These are phyloP conservation scores for Neodiprion fabricii DNA, from an alignment of 1,140 invertebrate genomes.

Conservation along the genomic window DNA sequence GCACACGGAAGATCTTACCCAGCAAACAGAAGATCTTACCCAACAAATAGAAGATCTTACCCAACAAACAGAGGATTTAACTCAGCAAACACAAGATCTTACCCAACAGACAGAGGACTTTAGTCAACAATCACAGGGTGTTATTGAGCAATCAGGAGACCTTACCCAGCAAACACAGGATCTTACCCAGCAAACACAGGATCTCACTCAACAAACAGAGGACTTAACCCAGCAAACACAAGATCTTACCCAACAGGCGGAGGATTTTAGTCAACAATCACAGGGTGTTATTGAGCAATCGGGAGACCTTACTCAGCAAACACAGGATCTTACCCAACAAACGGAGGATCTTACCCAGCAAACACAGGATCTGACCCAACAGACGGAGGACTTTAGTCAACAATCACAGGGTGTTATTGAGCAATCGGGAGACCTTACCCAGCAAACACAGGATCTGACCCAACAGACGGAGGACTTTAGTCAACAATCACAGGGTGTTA, in stretches of 20 bases:
- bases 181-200: not conserved
- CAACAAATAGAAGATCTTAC: not conserved
- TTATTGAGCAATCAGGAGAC: not conserved
- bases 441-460: not conserved
- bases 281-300: too few relatives aligned
- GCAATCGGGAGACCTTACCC: slow-evolving; percentile 28
- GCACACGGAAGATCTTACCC: slow-evolving; percentile 4
- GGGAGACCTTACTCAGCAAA: not conserved
- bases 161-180: slow-evolving; percentile 12
- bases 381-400: slow-evolving; percentile 12
- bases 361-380: not conserved
- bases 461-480: slow-evolving; percentile 18
- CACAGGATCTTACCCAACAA: not conserved
- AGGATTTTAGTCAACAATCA: slow-evolving; percentile 36
- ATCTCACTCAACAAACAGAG: slow-evolving; percentile 19
- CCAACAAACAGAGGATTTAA: slow-evolving; percentile 4
- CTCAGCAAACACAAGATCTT: slow-evolving; percentile 9
- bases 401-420: not conserved
- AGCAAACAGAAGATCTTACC: not conserved
- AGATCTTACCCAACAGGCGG: not conserved
- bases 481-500: slow-evolving; percentile 10
- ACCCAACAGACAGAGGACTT: not conserved
- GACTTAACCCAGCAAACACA: slow-evolving; percentile 14
- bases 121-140: too few relatives aligned
- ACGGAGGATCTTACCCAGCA: not conserved